Evolutionary conservation across 1,140 invertebrate genomes (phyloP).

Genomic region (Cydia splendana): DNA sequence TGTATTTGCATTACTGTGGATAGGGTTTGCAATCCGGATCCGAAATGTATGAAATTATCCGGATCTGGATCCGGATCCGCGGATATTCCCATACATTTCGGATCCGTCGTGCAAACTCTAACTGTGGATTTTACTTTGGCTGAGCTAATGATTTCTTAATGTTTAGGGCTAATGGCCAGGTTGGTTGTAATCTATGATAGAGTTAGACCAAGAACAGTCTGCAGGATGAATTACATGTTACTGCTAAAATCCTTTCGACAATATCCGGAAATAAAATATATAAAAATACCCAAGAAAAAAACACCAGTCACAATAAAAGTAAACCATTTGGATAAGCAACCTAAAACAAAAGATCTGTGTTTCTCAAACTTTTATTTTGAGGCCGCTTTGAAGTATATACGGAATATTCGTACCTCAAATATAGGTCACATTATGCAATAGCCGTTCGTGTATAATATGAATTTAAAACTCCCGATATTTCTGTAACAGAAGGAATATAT

Average conservation of each 20-base stretch:
- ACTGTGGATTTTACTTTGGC: not conserved
- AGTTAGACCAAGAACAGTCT: too few species aligned
- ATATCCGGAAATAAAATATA: too few species aligned
- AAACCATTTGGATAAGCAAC: not conserved
- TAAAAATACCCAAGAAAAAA: not conserved
- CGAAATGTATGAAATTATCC: too few species aligned
- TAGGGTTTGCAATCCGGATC: too few species aligned
- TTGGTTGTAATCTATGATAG: not conserved
- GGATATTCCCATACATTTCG: too few species aligned
- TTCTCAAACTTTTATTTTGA: slow-evolving; percentile 10
- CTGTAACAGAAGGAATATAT: not conserved
- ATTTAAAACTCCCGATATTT: not conserved
- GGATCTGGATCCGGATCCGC: too few species aligned
- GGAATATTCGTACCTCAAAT: not conserved
- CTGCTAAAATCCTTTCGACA: too few species aligned
- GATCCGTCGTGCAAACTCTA: too few species aligned
- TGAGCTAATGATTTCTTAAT: not conserved
- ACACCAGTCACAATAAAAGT: not conserved
- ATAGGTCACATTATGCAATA: not conserved
- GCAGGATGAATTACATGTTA: too few species aligned
- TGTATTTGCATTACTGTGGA: slow-evolving; percentile 13
- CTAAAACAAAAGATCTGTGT: not conserved
- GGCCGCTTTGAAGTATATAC: not conserved
- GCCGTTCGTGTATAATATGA: not conserved
- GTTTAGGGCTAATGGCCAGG: not conserved